Evolutionary conservation across 2,113 vertebrate species (phyloP).

Genomic region (Callipepla squamata): DNA sequence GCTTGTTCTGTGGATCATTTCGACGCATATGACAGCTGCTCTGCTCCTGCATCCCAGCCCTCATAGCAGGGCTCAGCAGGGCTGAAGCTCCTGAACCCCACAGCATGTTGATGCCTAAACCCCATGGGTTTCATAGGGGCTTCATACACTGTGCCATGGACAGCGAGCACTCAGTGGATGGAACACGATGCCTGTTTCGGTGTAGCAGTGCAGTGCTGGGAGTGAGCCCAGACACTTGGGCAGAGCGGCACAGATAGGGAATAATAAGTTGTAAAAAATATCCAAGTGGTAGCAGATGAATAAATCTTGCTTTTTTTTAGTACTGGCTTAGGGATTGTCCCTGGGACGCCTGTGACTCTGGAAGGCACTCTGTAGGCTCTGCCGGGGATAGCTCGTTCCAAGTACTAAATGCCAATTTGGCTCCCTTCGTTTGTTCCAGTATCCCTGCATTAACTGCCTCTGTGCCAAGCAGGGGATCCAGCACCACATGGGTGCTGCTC

Average conservation of each 20-base stretch:
- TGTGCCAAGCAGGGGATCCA: background rate
- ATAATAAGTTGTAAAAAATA: background rate
- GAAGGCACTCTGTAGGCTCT: background rate
- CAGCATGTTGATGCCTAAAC: background rate
- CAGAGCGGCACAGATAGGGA: background rate
- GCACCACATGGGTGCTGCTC: background rate
- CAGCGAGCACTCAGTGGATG: rapidly evolving
- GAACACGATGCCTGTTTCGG: background rate
- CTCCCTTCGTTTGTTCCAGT: background rate
- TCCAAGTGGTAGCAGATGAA: background rate
- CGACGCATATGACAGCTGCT: rapidly evolving
- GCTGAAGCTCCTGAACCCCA: background rate
- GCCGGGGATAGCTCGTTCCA: conserved; percentile 20
- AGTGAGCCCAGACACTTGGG: background rate
- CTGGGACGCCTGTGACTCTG: background rate
- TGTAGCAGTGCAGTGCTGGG: rapidly evolving
- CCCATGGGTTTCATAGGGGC: background rate
- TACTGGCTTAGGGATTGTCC: background rate
- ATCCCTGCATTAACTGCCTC: background rate
- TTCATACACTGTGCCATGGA: rapidly evolving
- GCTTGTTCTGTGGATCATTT: background rate
- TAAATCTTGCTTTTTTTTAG: background rate
- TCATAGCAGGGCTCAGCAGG: background rate
- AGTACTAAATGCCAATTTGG: conserved; percentile 46
- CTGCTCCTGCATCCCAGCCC: rapidly evolving